Percentiles rank a stretch among this genome's conserved stretches.
Conservation (phyloP, 2,888 invertebrate genomes). For the Ornithoptera alexandrae region DNA sequence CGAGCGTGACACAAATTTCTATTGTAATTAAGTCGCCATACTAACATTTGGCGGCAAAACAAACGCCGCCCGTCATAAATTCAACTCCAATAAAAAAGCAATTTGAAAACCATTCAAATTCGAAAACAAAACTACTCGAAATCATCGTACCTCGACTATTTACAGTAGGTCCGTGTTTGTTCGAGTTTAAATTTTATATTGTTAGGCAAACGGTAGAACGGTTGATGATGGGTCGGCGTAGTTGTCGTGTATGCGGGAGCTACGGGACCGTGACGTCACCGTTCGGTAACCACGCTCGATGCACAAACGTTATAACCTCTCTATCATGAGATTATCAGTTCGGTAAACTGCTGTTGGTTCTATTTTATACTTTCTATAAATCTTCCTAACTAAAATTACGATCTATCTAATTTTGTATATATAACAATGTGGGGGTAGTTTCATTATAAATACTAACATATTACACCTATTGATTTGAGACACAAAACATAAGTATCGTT, state of each 20-base stretch:
- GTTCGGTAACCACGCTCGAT: slow-evolving; percentile 71
- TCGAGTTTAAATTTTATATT: slow-evolving; percentile 38
- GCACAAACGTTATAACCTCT: slow-evolving; percentile 55
- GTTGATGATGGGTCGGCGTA: slow-evolving; percentile 34
- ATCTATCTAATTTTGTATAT: not conserved
- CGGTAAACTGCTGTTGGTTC: slow-evolving; percentile 44
- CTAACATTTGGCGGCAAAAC: slow-evolving; percentile 67
- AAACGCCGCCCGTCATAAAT: slow-evolving; percentile 65
- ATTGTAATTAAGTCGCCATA: slow-evolving; percentile 48
- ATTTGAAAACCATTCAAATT: slow-evolving; percentile 73
- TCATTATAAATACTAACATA: too few relatives aligned
- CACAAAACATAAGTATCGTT: too few relatives aligned
- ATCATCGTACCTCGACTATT: slow-evolving; percentile 41
- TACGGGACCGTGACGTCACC: slow-evolving; percentile 72
- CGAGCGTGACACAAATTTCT: slow-evolving; percentile 40
- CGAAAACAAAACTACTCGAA: slow-evolving; percentile 57
- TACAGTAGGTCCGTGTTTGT: slow-evolving; percentile 38
- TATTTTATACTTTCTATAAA: slow-evolving; percentile 32
- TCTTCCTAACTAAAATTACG: not conserved
- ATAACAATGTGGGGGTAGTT: too few relatives aligned
- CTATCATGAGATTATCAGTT: slow-evolving; percentile 58
- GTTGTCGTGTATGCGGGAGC: slow-evolving; percentile 39
- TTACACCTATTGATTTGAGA: too few relatives aligned
- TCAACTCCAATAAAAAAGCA: slow-evolving; percentile 76
- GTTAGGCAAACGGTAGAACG: slow-evolving; percentile 39